phyloP scores from a whole-genome alignment of 23 tunicate genomes.

The Botrylloides violaceus region DNA sequence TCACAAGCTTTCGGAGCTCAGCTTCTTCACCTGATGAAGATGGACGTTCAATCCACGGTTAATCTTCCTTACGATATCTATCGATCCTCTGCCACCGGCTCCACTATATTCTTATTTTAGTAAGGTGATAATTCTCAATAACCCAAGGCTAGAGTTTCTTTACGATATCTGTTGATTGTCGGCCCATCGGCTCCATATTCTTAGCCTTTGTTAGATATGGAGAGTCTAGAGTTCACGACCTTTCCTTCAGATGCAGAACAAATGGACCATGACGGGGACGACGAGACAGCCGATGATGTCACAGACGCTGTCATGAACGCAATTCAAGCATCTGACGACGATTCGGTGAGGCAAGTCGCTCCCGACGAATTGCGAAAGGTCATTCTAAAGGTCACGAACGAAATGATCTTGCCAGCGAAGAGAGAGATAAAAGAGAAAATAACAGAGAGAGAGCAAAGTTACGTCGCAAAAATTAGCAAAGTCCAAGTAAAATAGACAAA shows the following conservation, averaged over 20 bases:
- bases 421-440: slow-evolving; percentile 52
- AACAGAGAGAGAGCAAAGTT: slow-evolving; percentile 51
- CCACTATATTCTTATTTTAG: too few relatives aligned
- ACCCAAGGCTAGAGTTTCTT: too few relatives aligned
- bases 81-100: too few relatives aligned
- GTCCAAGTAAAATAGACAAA: slow-evolving; percentile 39
- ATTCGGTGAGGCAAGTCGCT: slow-evolving; percentile 39
- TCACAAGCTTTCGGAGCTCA: too few relatives aligned
- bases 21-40: too few relatives aligned
- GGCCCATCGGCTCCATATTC: too few relatives aligned
- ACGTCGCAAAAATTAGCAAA: slow-evolving; percentile 49
- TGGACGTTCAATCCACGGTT: too few relatives aligned
- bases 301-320: slow-evolving; percentile 64
- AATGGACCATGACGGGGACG: slow-evolving; percentile 9
- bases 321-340: slow-evolving; percentile 27
- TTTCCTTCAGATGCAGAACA: background rate
- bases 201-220: too few relatives aligned
- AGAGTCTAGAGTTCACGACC: background rate
- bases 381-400: slow-evolving; percentile 47
- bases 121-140: too few relatives aligned
- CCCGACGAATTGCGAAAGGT: slow-evolving; percentile 44
- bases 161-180: too few relatives aligned
- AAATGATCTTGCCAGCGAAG: slow-evolving; percentile 60
- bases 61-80: too few relatives aligned
- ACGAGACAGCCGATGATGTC: slow-evolving; percentile 20